These are phyloP conservation scores for Hypomecis punctinalis DNA, from an alignment of 2,888 invertebrate genomes.

Conservation along the genomic window DNA sequence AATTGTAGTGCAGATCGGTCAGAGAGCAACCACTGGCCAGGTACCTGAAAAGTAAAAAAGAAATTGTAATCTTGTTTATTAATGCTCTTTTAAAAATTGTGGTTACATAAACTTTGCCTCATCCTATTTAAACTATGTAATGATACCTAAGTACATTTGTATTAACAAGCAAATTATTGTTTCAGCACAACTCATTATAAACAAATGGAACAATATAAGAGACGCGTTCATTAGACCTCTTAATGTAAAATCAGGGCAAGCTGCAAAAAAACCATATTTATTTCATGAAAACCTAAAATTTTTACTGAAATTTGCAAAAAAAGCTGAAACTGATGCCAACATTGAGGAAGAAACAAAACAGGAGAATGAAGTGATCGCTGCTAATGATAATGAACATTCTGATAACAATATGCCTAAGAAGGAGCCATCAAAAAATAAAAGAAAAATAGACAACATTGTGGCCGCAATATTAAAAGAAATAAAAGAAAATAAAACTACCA, in stretches of 20 bases:
- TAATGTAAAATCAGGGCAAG: constrained; percentile 31
- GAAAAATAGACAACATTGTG: constrained; percentile 31
- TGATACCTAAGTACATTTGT: too few relatives aligned
- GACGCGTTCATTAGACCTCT: constrained; percentile 33
- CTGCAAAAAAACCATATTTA: constrained; percentile 30
- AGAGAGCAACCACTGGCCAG: constrained; percentile 10
- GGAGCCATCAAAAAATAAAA: constrained; percentile 30
- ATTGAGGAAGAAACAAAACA: constrained; percentile 32
- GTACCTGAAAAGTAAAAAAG: constrained; percentile 22
- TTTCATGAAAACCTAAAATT: constrained; percentile 30
- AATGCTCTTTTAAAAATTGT: constrained; percentile 3
- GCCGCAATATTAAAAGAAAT: constrained; percentile 34
- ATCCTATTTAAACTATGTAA: too few relatives aligned
- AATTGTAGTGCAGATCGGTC: constrained; percentile 1
- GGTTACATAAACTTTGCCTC: too few relatives aligned
- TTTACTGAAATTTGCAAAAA: constrained; percentile 3
- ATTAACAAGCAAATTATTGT: too few relatives aligned
- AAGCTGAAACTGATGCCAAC: constrained; percentile 30
- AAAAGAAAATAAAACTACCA: constrained; percentile 34
- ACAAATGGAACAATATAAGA: constrained; percentile 35
- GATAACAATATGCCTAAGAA: constrained; percentile 26
- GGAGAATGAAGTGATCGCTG: constrained; percentile 32
- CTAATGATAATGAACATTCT: constrained; percentile 32
- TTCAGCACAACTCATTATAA: constrained; percentile 16
- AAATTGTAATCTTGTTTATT: constrained; percentile 25